Conservation (phyloP, 2,797 vertebrate genomes). For the Myotis daubentonii region DNA sequence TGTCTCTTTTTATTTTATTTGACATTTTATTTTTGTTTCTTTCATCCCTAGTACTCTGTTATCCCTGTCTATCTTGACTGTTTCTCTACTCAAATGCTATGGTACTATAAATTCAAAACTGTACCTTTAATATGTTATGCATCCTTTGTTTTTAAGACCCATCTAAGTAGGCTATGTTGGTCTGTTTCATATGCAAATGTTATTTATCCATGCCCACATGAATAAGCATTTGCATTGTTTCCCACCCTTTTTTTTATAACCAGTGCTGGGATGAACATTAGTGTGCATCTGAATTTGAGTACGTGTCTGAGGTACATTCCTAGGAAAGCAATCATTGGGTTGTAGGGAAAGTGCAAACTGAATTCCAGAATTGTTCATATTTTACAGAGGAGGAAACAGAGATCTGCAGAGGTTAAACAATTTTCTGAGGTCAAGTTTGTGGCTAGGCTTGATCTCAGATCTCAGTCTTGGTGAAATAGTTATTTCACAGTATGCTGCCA, state of each 20-base stretch:
- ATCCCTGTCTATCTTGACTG: background rate
- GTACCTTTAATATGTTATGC: constrained; percentile 5
- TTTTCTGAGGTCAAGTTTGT: constrained; percentile 31
- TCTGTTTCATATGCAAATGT: constrained; percentile 27
- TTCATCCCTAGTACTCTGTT: background rate
- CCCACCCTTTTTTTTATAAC: constrained; percentile 44
- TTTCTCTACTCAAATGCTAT: background rate
- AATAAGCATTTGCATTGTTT: constrained; percentile 5
- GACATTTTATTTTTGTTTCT: constrained; percentile 2
- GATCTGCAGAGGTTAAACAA: background rate
- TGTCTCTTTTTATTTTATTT: background rate
- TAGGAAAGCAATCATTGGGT: background rate
- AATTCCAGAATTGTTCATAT: background rate
- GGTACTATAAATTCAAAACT: constrained; percentile 25
- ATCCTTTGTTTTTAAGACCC: constrained; percentile 47
- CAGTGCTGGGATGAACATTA: background rate
- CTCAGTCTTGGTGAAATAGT: background rate
- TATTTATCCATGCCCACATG: background rate
- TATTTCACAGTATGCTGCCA: background rate
- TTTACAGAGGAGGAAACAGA: background rate
- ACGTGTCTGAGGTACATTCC: background rate
- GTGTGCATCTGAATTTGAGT: background rate
- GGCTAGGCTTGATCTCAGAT: background rate
- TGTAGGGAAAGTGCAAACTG: background rate
- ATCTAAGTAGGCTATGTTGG: background rate